Conservation (phyloP, 2,113 vertebrate species). For the Ciconia maguari region DNA sequence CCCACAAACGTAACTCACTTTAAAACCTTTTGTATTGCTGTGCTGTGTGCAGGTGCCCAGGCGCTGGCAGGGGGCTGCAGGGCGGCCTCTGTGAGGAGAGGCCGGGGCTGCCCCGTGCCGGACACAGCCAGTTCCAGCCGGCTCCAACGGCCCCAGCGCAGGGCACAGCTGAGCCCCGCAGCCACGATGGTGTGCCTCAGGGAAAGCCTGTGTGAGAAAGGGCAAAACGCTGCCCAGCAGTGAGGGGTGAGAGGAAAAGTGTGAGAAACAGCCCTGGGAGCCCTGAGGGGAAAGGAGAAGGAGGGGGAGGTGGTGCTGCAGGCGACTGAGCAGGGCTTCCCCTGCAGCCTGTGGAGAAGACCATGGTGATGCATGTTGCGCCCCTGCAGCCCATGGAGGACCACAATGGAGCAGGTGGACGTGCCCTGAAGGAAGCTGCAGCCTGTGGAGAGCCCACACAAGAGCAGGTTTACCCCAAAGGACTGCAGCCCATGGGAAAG, state of each 20-base stretch:
- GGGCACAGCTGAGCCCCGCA: not conserved
- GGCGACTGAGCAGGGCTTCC: fast-evolving
- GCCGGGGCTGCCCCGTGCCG: fast-evolving
- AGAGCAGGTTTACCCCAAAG: not conserved
- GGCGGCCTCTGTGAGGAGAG: fast-evolving
- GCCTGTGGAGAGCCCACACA: fast-evolving
- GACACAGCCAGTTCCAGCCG: not conserved
- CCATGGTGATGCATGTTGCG: not conserved
- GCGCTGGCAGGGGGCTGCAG: fast-evolving
- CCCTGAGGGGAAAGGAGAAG: fast-evolving
- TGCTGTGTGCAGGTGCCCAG: fast-evolving
- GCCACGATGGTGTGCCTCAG: fast-evolving
- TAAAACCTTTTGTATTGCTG: not conserved
- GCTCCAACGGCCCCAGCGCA: fast-evolving
- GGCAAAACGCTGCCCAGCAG: not conserved
- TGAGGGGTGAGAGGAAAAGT: not conserved
- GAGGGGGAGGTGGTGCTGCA: no score
- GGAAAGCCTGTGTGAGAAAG: fast-evolving
- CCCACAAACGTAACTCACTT: not conserved
- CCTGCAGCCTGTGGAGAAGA: not conserved
- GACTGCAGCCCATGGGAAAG: no score
- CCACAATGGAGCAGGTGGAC: not conserved
- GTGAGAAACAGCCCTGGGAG: not conserved
- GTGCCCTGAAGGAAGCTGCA: not conserved
- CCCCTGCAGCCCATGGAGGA: not conserved